Evolutionary conservation across 2,888 invertebrate genomes (phyloP).

Genomic region (Parapristionchus giblindavisi): DNA sequence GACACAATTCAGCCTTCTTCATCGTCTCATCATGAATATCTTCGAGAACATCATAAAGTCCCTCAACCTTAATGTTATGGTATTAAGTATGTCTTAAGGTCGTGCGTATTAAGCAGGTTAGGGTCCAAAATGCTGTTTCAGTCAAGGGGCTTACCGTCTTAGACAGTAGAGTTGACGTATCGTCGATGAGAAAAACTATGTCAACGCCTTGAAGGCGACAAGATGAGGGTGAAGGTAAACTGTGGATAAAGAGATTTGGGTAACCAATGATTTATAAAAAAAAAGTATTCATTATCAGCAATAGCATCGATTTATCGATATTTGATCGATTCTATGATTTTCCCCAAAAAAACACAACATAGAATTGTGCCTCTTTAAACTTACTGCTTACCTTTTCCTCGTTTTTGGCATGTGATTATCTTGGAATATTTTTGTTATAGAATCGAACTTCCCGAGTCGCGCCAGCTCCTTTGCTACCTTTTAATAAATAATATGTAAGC

Average conservation of each 20-base stretch:
- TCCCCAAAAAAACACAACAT: too few species aligned
- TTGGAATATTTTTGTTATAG: neutral
- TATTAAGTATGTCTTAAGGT: too few species aligned
- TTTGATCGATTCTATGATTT: too few species aligned
- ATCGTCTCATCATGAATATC: conserved; percentile 1
- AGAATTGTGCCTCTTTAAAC: too few species aligned
- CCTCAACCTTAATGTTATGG: conserved; percentile 4
- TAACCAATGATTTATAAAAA: neutral
- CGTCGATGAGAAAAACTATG: conserved; percentile 8
- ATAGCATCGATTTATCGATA: too few species aligned
- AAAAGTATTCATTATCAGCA: too few species aligned
- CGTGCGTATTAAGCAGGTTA: too few species aligned
- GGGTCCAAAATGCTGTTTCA: too few species aligned
- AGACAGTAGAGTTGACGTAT: neutral
- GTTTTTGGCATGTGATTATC: conserved; percentile 9
- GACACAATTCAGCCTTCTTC: conserved; percentile 14
- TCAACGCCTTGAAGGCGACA: conserved; percentile 13
- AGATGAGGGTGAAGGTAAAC: neutral
- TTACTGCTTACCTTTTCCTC: neutral
- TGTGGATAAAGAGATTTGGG: neutral
- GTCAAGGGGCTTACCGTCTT: too few species aligned
- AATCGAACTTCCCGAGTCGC: neutral
- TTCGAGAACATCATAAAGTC: neutral
- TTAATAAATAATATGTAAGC: too few species aligned
- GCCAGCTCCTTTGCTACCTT: conserved; percentile 14